Conservation (phyloP, 2,797 vertebrate genomes). For the Protosalanx chinensis region DNA sequence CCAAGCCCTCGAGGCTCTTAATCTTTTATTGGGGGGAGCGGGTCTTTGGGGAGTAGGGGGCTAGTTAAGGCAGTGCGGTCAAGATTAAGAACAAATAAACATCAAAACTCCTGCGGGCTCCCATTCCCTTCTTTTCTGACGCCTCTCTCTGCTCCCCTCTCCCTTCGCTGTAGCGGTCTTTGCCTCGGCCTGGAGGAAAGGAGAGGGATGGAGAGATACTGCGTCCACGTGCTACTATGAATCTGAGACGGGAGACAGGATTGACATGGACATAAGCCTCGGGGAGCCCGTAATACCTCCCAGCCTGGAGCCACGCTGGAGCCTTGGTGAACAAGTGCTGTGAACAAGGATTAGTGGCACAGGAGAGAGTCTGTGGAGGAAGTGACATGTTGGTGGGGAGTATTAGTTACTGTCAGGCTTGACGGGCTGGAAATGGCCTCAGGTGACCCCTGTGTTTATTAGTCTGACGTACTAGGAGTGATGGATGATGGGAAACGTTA, state of each 20-base stretch:
- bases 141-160: slow-evolving; percentile 10
- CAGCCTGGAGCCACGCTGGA: not conserved
- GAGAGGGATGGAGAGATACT: not conserved
- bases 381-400: not conserved
- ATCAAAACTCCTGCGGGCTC: too few relatives aligned
- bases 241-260: slow-evolving; percentile 10
- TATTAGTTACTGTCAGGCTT: not conserved
- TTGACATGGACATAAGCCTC: slow-evolving; percentile 14
- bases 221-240: not conserved
- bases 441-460: not conserved
- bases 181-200: slow-evolving; percentile 1
- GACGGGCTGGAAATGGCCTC: not conserved
- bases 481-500: not conserved
- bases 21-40: too few relatives aligned
- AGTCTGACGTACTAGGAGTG: not conserved
- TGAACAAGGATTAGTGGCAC: not conserved
- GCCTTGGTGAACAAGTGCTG: not conserved
- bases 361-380: not conserved
- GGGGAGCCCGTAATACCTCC: not conserved
- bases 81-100: too few relatives aligned
- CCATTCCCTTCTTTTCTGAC: not conserved
- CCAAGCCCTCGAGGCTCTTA: too few relatives aligned
- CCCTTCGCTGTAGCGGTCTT: slow-evolving; percentile 22
- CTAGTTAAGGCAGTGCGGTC: too few relatives aligned
- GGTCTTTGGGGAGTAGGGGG: too few relatives aligned